Evolutionary conservation across 2,888 invertebrate genomes (phyloP).

Genomic region (Deilephila porcellus): DNA sequence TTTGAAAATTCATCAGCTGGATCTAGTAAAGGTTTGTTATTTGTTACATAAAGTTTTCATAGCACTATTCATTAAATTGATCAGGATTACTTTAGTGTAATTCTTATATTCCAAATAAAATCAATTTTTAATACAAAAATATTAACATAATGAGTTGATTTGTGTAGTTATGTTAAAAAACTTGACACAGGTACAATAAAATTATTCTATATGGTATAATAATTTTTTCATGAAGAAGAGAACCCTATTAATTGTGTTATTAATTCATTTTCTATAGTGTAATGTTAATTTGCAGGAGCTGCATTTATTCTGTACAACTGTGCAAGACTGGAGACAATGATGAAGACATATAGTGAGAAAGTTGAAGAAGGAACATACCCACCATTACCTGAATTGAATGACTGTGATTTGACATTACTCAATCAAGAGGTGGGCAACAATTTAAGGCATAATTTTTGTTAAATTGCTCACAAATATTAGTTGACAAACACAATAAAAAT

Average conservation of each 20-base stretch:
- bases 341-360: constrained; percentile 86
- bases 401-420: constrained; percentile 86
- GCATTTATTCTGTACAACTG: constrained; percentile 92
- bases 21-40: constrained; percentile 80
- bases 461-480: neutral
- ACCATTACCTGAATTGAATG: constrained; percentile 81
- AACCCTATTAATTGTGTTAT: no score
- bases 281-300: constrained; percentile 81
- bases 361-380: constrained; percentile 85
- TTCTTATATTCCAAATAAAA: no score
- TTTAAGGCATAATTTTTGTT: neutral
- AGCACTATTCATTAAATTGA: neutral
- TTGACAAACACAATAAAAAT: no score
- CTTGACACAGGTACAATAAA: no score
- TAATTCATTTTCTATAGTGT: no score
- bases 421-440: constrained; percentile 84
- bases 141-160: no score
- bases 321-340: constrained; percentile 88
- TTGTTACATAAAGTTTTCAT: neutral
- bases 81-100: no score
- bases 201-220: no score
- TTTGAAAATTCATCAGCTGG: constrained; percentile 70
- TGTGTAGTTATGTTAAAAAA: no score
- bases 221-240: no score
- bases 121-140: no score